A percentile compares a stretch with the other conserved stretches of the same genome.
Evolutionary conservation across 2,888 invertebrate genomes (phyloP).

Genomic region (Lucinisca nassula): DNA sequence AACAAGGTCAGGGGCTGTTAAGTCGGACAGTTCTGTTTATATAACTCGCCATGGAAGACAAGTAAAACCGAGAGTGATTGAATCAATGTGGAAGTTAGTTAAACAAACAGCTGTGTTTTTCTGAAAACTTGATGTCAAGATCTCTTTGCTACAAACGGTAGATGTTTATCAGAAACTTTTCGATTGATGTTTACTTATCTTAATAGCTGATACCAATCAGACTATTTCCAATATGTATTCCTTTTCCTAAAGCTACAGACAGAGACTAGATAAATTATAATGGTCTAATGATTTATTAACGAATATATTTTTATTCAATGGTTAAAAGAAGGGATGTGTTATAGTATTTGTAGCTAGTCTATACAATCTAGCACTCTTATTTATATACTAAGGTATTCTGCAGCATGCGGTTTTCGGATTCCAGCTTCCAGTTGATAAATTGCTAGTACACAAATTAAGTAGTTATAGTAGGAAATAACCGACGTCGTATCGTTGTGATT

Average conservation of each 20-base stretch:
- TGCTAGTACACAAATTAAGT: no score
- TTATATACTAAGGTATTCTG: no score
- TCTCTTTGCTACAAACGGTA: not conserved
- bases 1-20: not conserved
- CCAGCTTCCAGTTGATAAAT: no score
- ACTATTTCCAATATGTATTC: not conserved
- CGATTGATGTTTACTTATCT: not conserved
- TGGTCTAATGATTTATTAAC: not conserved
- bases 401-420: no score
- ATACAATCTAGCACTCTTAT: no score
- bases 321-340: not conserved
- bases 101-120: not conserved
- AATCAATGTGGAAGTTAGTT: conserved; percentile 1
- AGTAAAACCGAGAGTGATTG: not conserved
- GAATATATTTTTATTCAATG: not conserved
- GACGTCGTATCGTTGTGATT: no score
- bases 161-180: not conserved
- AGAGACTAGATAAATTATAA: not conserved
- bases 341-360: not conserved
- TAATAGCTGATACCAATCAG: not conserved
- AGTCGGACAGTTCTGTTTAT: not conserved
- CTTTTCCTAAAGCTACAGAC: not conserved
- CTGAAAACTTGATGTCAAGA: not conserved
- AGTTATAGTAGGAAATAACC: no score
- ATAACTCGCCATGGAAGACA: conserved; percentile 1